These are phyloP conservation scores for Lathronympha strigana DNA, from an alignment of 2,888 invertebrate genomes.

Conservation along the genomic window DNA sequence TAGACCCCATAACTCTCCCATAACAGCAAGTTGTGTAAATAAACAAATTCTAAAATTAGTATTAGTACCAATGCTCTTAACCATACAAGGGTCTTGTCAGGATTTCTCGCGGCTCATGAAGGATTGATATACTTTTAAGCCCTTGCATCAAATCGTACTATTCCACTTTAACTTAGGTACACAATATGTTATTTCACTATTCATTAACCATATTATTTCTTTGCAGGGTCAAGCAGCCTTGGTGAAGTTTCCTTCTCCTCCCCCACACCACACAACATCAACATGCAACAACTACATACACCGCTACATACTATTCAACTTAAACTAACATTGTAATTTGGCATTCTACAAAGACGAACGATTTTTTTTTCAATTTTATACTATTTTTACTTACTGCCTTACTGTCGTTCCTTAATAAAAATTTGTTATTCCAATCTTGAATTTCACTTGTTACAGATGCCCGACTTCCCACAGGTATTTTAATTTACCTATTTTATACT, in stretches of 20 bases:
- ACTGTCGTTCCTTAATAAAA: constrained; percentile 26
- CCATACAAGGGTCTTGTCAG: too few relatives aligned
- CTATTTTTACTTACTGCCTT: background rate
- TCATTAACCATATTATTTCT: background rate
- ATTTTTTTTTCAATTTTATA: constrained; percentile 24
- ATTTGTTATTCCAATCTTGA: constrained; percentile 4
- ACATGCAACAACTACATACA: constrained; percentile 3
- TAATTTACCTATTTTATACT: constrained; percentile 1
- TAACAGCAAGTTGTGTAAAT: too few relatives aligned
- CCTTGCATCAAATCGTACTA: too few relatives aligned
- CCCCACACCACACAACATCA: constrained; percentile 5
- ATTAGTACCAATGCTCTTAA: too few relatives aligned
- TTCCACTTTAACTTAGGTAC: too few relatives aligned
- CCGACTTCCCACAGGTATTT: constrained; percentile 32
- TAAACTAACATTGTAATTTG: background rate
- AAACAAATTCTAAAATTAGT: too few relatives aligned
- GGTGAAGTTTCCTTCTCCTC: constrained; percentile 11
- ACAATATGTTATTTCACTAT: background rate
- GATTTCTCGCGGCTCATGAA: too few relatives aligned
- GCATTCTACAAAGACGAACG: constrained; percentile 27
- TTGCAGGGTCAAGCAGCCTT: constrained; percentile 30
- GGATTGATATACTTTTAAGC: too few relatives aligned
- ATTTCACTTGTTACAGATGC: constrained; percentile 42
- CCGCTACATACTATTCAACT: constrained; percentile 3
- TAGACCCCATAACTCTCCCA: too few relatives aligned